phyloP scores from a whole-genome alignment of 2,113 vertebrate species.

The Eulemur rufifrons region DNA sequence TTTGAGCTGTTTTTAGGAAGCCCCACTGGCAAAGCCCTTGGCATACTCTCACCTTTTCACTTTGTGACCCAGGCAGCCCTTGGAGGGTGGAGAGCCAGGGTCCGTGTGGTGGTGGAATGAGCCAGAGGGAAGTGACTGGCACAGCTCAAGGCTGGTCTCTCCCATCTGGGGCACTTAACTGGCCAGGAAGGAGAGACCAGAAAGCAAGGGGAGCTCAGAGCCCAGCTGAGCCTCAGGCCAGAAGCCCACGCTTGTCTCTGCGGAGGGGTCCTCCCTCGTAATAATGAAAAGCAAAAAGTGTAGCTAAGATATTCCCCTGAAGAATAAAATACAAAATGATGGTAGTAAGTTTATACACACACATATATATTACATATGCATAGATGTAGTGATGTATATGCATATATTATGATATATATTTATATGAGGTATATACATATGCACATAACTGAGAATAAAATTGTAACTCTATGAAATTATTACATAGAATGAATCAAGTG shows the following conservation, averaged over 20 bases:
- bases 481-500: neutral
- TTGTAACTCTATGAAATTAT: neutral
- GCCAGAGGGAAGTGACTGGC: too few relatives aligned
- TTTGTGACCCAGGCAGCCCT: neutral
- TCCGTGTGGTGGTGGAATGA: fast-evolving
- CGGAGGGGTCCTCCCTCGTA: neutral
- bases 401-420: neutral
- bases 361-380: neutral
- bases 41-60: neutral
- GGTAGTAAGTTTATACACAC: neutral
- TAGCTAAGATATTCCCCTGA: neutral
- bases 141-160: neutral
- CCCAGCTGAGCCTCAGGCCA: fast-evolving
- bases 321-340: neutral
- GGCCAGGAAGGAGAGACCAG: neutral
- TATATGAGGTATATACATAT: neutral
- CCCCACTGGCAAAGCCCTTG: neutral
- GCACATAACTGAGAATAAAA: neutral
- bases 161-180: neutral
- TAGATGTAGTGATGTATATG: neutral
- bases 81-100: neutral
- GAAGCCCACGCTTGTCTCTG: neutral
- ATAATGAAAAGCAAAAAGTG: neutral
- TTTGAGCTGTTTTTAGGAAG: neutral
- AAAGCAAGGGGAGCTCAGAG: neutral